These are phyloP conservation scores for Cosmia trapezina DNA, from an alignment of 2,888 invertebrate species.

Conservation along the genomic window DNA sequence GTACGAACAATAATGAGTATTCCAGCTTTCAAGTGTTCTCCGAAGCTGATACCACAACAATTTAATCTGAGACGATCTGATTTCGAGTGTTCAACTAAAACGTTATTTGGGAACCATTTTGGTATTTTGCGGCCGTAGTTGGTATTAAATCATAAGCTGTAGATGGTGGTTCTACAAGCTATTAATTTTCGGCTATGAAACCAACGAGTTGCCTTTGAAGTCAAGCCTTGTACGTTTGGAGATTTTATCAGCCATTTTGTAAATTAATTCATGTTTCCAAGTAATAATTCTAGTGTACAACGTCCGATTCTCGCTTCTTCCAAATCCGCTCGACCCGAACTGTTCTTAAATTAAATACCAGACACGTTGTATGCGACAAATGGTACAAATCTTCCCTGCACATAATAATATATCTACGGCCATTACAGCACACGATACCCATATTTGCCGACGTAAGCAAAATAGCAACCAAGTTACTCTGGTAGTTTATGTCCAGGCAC, in stretches of 20 bases:
- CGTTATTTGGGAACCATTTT: slow-evolving; percentile 56
- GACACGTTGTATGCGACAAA: slow-evolving; percentile 36
- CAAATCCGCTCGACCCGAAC: neutral
- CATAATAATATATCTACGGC: slow-evolving; percentile 40
- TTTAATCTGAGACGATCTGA: slow-evolving; percentile 53
- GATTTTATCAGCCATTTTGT: slow-evolving; percentile 3
- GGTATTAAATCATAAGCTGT: slow-evolving; percentile 63
- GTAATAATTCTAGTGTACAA: neutral
- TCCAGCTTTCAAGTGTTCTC: neutral
- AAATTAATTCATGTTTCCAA: neutral
- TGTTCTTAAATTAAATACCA: slow-evolving; percentile 38
- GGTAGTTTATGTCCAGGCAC: slow-evolving; percentile 56
- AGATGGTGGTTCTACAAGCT: slow-evolving; percentile 48
- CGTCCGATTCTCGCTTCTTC: neutral
- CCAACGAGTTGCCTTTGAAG: slow-evolving; percentile 36
- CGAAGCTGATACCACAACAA: slow-evolving; percentile 45
- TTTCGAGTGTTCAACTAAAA: slow-evolving; percentile 63
- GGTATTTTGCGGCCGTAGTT: slow-evolving; percentile 59
- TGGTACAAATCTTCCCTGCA: slow-evolving; percentile 43
- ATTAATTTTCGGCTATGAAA: slow-evolving; percentile 56
- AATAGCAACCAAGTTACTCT: slow-evolving; percentile 47
- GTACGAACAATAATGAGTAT: slow-evolving; percentile 6
- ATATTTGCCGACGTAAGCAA: slow-evolving; percentile 58
- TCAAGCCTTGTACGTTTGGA: neutral
- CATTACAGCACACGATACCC: slow-evolving; percentile 45